Evolutionary conservation across 1,140 invertebrate genomes (phyloP).

Genomic region (Riptortus pedestris): DNA sequence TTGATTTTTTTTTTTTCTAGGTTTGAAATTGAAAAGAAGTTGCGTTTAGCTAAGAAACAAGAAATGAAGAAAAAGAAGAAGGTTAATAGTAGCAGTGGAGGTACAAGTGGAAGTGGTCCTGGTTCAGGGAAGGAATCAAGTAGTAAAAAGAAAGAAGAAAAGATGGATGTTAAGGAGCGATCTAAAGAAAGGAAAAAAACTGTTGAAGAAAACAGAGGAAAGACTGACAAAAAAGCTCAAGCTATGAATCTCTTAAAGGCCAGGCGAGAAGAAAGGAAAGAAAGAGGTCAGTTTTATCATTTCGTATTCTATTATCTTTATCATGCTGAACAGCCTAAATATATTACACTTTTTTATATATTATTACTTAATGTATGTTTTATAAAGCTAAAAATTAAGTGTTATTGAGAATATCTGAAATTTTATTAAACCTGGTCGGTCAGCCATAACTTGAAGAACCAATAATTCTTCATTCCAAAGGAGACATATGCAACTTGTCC

Average conservation of each 20-base stretch:
- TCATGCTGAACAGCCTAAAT: neutral
- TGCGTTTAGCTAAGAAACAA: slow-evolving; percentile 73
- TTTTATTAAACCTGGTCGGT: too few species aligned
- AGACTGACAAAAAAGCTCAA: slow-evolving; percentile 76
- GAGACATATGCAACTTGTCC: too few species aligned
- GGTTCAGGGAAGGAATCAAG: slow-evolving; percentile 43
- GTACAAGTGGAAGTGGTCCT: neutral
- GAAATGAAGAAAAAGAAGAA: slow-evolving; percentile 55
- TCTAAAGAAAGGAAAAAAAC: slow-evolving; percentile 86
- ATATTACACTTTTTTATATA: neutral
- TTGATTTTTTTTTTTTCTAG: slow-evolving; percentile 40
- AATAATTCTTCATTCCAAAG: too few species aligned
- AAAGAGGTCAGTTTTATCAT: slow-evolving; percentile 46
- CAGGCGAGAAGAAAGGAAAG: slow-evolving; percentile 68
- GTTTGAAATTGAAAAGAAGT: slow-evolving; percentile 93
- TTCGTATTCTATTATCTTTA: neutral
- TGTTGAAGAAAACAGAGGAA: slow-evolving; percentile 72
- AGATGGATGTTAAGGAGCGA: slow-evolving; percentile 60
- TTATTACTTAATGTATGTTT: slow-evolving; percentile 7
- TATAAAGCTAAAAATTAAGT: neutral
- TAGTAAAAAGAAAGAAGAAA: slow-evolving; percentile 35
- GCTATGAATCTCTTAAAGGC: slow-evolving; percentile 86
- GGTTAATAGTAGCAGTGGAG: slow-evolving; percentile 33
- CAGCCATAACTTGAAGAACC: too few species aligned
- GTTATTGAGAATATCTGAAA: neutral